A percentile compares a stretch with the other conserved stretches of the same genome.
Conservation (phyloP, 2,797 vertebrate species). For the Artibeus lituratus region DNA sequence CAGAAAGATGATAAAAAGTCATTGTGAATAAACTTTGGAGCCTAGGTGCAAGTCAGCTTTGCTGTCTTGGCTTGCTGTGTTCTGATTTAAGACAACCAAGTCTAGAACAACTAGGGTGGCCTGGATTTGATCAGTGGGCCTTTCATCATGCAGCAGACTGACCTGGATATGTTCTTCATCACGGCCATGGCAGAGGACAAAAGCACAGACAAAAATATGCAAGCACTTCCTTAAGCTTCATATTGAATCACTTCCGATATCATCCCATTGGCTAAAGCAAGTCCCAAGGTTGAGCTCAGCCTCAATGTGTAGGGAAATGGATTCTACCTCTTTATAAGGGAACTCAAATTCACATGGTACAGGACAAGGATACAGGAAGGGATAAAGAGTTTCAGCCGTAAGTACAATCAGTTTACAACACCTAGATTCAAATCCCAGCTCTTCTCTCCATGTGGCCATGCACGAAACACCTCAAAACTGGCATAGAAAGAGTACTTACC, state of each 20-base stretch:
- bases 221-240: background rate
- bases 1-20: background rate
- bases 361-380: background rate
- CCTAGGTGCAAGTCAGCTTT: background rate
- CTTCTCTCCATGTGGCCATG: background rate
- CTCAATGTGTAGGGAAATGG: background rate
- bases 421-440: background rate
- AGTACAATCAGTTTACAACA: background rate
- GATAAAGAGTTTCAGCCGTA: background rate
- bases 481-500: background rate
- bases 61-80: background rate
- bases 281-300: background rate
- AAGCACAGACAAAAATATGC: background rate
- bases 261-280: conserved; percentile 15
- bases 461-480: background rate
- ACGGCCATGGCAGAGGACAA: background rate
- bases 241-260: background rate
- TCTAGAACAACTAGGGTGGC: background rate
- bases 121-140: background rate
- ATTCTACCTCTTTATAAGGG: background rate
- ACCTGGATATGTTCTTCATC: background rate
- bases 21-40: background rate
- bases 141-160: background rate
- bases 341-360: background rate
- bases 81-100: background rate